Conservation (phyloP, 1,140 invertebrate species). For the Tetranychus urticae region DNA sequence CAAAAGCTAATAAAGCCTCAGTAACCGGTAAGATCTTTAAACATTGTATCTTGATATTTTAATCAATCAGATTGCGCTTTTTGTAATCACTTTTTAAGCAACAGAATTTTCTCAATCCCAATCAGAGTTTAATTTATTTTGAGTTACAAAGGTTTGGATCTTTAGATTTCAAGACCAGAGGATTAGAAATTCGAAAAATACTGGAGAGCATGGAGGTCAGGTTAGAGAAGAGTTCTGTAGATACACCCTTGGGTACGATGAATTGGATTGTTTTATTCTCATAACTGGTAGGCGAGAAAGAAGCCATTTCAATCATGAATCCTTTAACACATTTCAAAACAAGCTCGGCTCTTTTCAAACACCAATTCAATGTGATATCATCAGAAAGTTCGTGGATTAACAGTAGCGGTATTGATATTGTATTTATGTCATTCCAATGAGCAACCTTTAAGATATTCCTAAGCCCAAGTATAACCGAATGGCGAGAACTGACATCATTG, state of each 20-base stretch:
- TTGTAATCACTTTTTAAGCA: no score
- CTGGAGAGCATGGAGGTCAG: slow-evolving; percentile 63
- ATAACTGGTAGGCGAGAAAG: slow-evolving; percentile 50
- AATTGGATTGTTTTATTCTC: slow-evolving; percentile 69
- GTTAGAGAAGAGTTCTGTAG: slow-evolving; percentile 55
- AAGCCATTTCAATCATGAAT: slow-evolving; percentile 94
- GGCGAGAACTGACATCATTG: slow-evolving; percentile 78
- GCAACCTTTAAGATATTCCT: slow-evolving; percentile 83
- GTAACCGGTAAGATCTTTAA: no score
- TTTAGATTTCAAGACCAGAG: slow-evolving; percentile 22
- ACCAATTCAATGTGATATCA: slow-evolving; percentile 93
- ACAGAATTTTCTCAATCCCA: no score
- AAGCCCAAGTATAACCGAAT: slow-evolving; percentile 71
- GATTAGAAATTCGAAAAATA: slow-evolving; percentile 73
- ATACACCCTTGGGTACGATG: slow-evolving; percentile 52
- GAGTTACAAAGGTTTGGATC: no score
- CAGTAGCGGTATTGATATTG: slow-evolving; percentile 71
- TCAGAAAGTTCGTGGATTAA: slow-evolving; percentile 40
- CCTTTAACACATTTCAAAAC: slow-evolving; percentile 97
- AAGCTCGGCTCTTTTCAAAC: slow-evolving; percentile 75
- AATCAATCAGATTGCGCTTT: no score
- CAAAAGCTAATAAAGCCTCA: no score
- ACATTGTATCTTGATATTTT: no score
- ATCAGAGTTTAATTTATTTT: no score
- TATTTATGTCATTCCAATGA: slow-evolving; percentile 74